phyloP scores from a whole-genome alignment of 2,797 vertebrate genomes.

The Chaetodon trifasciatus region DNA sequence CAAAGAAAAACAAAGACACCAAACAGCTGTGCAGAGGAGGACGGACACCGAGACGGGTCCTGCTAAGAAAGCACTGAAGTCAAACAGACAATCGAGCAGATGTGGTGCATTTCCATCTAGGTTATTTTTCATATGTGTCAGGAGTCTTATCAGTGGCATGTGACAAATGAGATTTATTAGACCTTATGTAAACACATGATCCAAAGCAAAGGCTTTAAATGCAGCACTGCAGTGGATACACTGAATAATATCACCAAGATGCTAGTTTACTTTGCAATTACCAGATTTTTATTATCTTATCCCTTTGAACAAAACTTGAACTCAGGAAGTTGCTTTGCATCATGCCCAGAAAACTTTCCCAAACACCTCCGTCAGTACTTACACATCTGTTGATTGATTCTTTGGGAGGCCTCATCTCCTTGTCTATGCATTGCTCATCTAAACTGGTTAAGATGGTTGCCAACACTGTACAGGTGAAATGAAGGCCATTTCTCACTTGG shows the following conservation, averaged over 20 bases:
- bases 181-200: constrained; percentile 5
- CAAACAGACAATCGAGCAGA: constrained; percentile 12
- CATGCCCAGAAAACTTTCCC: neutral
- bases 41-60: neutral
- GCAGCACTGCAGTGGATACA: neutral
- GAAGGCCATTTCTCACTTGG: constrained; percentile 70
- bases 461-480: constrained; percentile 65
- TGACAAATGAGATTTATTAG: constrained; percentile 39
- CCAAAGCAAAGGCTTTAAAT: neutral
- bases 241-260: neutral
- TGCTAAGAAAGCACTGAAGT: neutral
- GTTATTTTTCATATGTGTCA: constrained; percentile 25
- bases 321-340: neutral
- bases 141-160: constrained; percentile 26
- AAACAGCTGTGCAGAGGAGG: constrained; percentile 35
- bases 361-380: neutral
- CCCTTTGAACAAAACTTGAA: neutral
- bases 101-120: neutral
- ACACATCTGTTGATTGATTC: constrained; percentile 25
- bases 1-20: constrained; percentile 22
- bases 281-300: neutral
- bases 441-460: constrained; percentile 54
- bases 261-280: neutral
- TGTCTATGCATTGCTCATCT: constrained; percentile 40
- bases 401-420: constrained; percentile 27